Evolutionary conservation across 2,797 vertebrate species (phyloP), one percentile per base, ranked within the genome.

Genomic region (Balearica regulorum): DNA sequence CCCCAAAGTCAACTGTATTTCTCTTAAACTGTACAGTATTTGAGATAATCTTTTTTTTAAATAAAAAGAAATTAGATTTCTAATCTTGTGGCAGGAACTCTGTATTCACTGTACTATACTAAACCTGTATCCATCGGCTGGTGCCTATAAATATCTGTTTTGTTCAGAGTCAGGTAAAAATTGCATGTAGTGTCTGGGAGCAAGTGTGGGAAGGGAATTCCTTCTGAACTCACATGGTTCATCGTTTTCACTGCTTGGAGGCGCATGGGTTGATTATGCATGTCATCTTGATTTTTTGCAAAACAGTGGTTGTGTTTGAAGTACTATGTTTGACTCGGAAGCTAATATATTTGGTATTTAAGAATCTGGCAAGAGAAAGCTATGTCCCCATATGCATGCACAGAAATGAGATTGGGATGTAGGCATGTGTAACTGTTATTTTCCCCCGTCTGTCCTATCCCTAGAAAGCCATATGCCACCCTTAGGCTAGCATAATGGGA

Each of bases 381-480:
- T 76, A 18, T 73, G 66, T 85, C 90, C 94, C 92, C 75, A 70
- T 88, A 26, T 94, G 84, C 58, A 62, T 13, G 62, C 71, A 24
- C 39, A 91, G 87, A 83, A 78, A 85, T 83, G 92, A 87, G 88
- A 61, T 0, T 77, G 89, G 89, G 90, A 75, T 79, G 75, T 80
- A 94, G 78, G 86, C 90, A 90, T 66, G 86, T 48, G 4, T 89
- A 84, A 77, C 93, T 84, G 70, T 89, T 95, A 90, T 89, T 92
- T 91, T 18, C 29, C 72, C 69, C 90, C 13, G 49, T 87, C 90
- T 93, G 83, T 94, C 90, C 93, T 85, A 87, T 94, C 93, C 96
- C 92, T 92, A 75, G 93, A 95, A 95, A 95, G 92, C 92, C 95
- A 96, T 95, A 93, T 97, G 89, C 87, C 76, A 83, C 84, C 83